A percentile compares a stretch with the other conserved stretches of the same genome.
Conservation (phyloP, 1,140 invertebrate genomes). For the Eupristina koningsbergeri region DNA sequence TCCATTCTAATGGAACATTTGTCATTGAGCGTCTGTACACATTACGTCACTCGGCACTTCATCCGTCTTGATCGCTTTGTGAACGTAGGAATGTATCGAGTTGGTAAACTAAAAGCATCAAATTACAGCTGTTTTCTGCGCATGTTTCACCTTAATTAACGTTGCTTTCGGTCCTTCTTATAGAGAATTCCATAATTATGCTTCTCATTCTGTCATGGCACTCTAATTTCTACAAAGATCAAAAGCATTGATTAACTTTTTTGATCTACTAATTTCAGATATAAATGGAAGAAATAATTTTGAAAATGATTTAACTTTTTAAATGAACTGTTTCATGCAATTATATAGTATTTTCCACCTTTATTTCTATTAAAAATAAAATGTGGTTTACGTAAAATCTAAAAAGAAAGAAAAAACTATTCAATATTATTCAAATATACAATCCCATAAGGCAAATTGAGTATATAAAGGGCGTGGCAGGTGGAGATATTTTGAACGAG, state of each 20-base stretch:
- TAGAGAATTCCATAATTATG: neutral
- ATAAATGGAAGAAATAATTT: neutral
- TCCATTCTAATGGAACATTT: slow-evolving; percentile 53
- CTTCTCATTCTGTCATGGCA: neutral
- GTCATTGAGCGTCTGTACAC: slow-evolving; percentile 50
- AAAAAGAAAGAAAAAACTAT: neutral
- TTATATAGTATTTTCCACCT: too few relatives aligned
- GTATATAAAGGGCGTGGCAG: slow-evolving; percentile 32
- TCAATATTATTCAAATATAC: neutral
- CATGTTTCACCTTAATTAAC: slow-evolving; percentile 20
- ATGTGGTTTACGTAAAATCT: neutral
- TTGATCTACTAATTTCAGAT: neutral
- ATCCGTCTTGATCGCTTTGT: slow-evolving; percentile 28
- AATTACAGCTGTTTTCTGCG: neutral
- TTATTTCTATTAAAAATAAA: neutral
- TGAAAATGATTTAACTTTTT: neutral
- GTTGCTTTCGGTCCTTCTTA: neutral
- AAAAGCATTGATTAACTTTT: neutral
- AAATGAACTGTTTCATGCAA: neutral
- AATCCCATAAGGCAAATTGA: slow-evolving; percentile 9
- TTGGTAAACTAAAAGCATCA: neutral
- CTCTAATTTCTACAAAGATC: neutral
- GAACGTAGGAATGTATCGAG: neutral
- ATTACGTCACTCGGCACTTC: slow-evolving; percentile 16
- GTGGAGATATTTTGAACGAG: slow-evolving; percentile 39